Evolutionary conservation across 2,888 invertebrate genomes (phyloP), one percentile per base, ranked within the genome.

Genomic region (Eulithis testata): DNA sequence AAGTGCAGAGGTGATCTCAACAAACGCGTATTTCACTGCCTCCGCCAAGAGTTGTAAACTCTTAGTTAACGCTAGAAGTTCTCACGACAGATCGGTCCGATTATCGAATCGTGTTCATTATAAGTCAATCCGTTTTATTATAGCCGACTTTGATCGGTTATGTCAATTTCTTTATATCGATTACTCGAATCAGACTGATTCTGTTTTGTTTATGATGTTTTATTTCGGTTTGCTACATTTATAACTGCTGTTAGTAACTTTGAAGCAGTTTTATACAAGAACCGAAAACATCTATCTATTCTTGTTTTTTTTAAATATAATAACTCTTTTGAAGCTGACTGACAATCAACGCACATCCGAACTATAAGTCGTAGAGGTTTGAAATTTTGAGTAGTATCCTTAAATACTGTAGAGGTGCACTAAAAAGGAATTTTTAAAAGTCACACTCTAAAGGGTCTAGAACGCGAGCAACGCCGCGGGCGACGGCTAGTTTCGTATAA

Each of bases 91-190:
- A 89, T 90, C 86, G 83, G 76, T 72, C 79, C 83, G 85, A 87
- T 86, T 82, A 85, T 84, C 80, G 73, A 72, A 83, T 85, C 81
- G 82, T 80, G 87, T 89, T 91, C 90, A 87, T 92, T 91, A 91
- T 91, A 90, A 88, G 89, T 87, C 88, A 88, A 91, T 91, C 88
- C 83, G 84, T 88, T 89, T 90, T 91, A 91, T 91, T 90, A 88
- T 84, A 88, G 84, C 90, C 90, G 90, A 84, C 90, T 91, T 90
- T 90, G 89, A 90, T 73, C 68, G 69, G 79, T 79, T 82, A 78
- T 88, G 88, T 88, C 90, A 87, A 87, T 89, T 88, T 86, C 85
- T 83, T 81, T 79, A 70, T 52, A 69, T 65, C 67, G 67, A 70
- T 67, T 71, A 66, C 64, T 64, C 52, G 64, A 62, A 50, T 66